Evolutionary conservation across 1,140 invertebrate species (phyloP), one percentile per base, ranked within the genome.

Genomic region (Magallana gigas): DNA sequence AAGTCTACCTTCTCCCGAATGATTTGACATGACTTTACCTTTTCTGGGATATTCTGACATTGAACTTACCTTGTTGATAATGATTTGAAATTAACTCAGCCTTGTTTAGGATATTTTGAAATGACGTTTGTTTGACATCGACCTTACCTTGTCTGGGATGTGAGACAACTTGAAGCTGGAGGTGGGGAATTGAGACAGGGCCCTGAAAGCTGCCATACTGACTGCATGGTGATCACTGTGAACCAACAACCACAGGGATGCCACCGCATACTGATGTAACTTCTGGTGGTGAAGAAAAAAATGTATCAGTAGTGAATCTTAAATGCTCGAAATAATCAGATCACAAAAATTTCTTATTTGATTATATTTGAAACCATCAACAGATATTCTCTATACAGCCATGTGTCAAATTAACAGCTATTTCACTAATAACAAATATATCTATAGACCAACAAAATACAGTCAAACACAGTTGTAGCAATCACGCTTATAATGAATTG

Each of bases 161-260:
- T 92, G 90, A n/a, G 91, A 91, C 29, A 93, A 90, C 48, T 87
- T 90, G 80, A 94, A 93, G 16, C 90, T n/a, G 11, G 88, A 86
- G 6, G 68, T 56, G 56, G 68, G 85, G 83, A 90, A 94, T 57
- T 87, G 59, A 3, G 92, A 85, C 36, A 94, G 89, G 48, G 92
- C 91, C 23, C 83, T 59, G 60, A 87, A 92, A 36, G 93, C 92
- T 9, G 93, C 91, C 11, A 84, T 85, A 9, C 84, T 64, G 11
- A 94, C 91, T 1, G 18, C 62, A 14, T 23, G 29, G 57, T 91
- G n/a, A 12, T 76, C 16, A 81, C 83, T 87, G 29, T 88, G 88
- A 12, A 89, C 87, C 80, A 91, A 90, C 18, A 90, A 36, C 93
- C 93, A 94, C 36, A 94, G 84, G 68, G 87, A 88, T 23, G 91